Conservation (phyloP, 2,113 vertebrate species). For the Nibea coibor region DNA sequence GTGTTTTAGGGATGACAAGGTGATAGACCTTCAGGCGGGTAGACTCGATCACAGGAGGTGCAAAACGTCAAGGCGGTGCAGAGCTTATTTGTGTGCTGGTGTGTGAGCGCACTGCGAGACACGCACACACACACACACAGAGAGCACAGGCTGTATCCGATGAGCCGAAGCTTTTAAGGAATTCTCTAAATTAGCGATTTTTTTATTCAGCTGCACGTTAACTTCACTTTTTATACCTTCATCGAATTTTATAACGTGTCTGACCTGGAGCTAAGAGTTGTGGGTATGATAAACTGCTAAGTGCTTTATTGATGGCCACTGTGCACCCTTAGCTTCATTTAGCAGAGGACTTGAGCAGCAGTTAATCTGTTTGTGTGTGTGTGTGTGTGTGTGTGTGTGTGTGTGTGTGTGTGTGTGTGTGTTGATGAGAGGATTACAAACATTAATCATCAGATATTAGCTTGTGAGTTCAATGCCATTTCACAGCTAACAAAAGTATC, state of each 20-base stretch:
- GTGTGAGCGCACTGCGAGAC: conserved; percentile 29
- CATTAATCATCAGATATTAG: neutral
- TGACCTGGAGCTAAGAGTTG: conserved; percentile 17
- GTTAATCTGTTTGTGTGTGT: neutral
- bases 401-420: neutral
- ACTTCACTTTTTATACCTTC: conserved; percentile 6
- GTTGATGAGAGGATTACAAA: too few species aligned
- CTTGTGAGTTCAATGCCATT: neutral
- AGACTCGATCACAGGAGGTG: conserved; percentile 39
- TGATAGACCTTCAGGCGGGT: conserved; percentile 39
- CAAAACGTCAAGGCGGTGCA: conserved; percentile 7
- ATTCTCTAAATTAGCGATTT: conserved; percentile 17
- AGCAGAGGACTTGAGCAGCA: neutral
- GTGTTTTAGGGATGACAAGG: conserved; percentile 25
- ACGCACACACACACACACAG: neutral
- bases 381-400: neutral
- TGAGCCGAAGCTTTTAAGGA: conserved; percentile 19
- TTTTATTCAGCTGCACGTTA: conserved; percentile 12
- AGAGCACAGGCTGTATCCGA: conserved; percentile 17
- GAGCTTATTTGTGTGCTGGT: conserved; percentile 28
- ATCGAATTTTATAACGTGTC: neutral
- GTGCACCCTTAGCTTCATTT: neutral
- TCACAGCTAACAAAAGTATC: neutral
- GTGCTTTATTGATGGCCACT: conserved; percentile 28
- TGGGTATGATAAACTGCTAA: conserved; percentile 19